These are phyloP conservation scores for Choristoneura rosaceana DNA, from an alignment of 2,888 invertebrate genomes.

Conservation along the genomic window DNA sequence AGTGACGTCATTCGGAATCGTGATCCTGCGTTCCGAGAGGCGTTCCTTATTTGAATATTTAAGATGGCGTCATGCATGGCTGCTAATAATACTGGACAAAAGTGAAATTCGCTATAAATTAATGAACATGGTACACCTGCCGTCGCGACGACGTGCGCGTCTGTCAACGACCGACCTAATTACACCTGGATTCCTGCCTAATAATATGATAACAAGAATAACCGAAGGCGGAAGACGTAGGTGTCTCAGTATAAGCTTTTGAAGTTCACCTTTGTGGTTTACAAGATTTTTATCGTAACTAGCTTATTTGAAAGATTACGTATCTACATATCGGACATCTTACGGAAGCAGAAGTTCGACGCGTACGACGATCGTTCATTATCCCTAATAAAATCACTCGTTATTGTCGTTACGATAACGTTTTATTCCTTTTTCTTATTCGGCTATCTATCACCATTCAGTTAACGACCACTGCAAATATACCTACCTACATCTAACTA, in stretches of 20 bases:
- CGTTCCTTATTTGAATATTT: constrained; percentile 26
- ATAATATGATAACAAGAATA: constrained; percentile 39
- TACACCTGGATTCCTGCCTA: constrained; percentile 62
- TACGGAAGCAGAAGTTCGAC: neutral
- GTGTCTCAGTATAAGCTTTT: constrained; percentile 5
- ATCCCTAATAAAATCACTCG: neutral
- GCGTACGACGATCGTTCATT: neutral
- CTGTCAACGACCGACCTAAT: constrained; percentile 67
- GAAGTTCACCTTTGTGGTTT: neutral
- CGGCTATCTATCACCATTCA: neutral
- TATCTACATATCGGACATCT: neutral
- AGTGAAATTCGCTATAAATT: constrained; percentile 39
- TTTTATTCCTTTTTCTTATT: neutral
- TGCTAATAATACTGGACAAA: constrained; percentile 35
- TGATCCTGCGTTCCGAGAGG: constrained; percentile 30
- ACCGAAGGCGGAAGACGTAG: constrained; percentile 21
- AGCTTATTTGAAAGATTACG: neutral
- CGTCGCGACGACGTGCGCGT: constrained; percentile 31
- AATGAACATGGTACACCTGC: constrained; percentile 38
- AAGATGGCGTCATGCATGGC: constrained; percentile 32
- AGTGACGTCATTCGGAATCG: constrained; percentile 27
- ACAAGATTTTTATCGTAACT: neutral
- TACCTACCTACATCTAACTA: too few species aligned
- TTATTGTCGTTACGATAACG: neutral
- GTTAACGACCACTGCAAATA: neutral